Evolutionary conservation across 2,113 vertebrate genomes (phyloP), one percentile per base, ranked within the genome.

Genomic region (Dolichallabes microphthalmus): DNA sequence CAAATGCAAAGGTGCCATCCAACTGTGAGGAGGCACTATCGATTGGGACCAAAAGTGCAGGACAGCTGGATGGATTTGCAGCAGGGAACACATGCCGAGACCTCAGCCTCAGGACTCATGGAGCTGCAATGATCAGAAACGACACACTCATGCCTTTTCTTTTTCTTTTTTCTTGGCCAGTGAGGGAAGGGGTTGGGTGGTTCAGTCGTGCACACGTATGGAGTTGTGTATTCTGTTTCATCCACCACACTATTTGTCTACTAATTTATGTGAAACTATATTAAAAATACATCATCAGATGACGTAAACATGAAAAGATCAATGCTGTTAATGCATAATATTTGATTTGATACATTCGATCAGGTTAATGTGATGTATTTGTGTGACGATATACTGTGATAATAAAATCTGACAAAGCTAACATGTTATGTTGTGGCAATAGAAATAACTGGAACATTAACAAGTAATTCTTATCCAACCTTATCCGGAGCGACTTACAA

Each of bases 1-100:
- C 85, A 90, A 92, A 94, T 90, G 92, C 89, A 52, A 91, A 87
- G 87, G 90, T 90, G 88, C 80, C 45, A 20, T 73, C 52, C 61
- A 81, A 71, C 82, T 58, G 17, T 77, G 81, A 82, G 84, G 78
- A 86, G 58, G 85, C 30, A 60, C 7, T 91, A 94, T 93, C 89
- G 92, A 94, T 93, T 80, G 71, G 82, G 86, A 86, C 86, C 78
- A 69, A 82, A 79, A 89, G 90, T 71, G 84, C 80, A 71, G 84
- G 85, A 87, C 84, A 69, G 75, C 75, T 78, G 61, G 30, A 39
- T 17, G 30, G 80, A 64, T 66, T 20, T 66, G 39, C 61, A 82
- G 80, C 55, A 75, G 25, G 52, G 81, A 82, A 83, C 45, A 32
- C 85, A 83, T 82, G 73, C 85, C 27, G 85, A 58, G 85, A 64